A percentile compares a stretch with the other conserved stretches of the same genome.
Conservation (phyloP, 2,888 invertebrate species). For the Epirrhoe tristata region DNA sequence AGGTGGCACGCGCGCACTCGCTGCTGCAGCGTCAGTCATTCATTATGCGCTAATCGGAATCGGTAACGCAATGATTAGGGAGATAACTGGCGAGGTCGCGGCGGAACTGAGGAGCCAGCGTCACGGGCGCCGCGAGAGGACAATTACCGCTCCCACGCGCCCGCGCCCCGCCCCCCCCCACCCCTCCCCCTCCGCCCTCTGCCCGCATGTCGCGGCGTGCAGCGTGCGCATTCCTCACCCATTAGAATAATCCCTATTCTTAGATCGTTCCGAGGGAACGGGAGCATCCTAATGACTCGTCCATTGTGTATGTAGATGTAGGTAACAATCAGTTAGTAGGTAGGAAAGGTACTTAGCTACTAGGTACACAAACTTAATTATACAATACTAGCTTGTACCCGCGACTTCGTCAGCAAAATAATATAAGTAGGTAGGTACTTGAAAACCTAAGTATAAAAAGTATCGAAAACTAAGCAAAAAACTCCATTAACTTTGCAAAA, state of each 20-base stretch:
- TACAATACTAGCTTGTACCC: no score
- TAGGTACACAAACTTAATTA: no score
- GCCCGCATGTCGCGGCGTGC: conserved; percentile 28
- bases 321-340: not conserved
- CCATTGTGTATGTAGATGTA: conserved; percentile 10
- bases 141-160: conserved; percentile 16
- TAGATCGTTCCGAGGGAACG: conserved; percentile 15
- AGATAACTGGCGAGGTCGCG: conserved; percentile 12
- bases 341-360: no score
- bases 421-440: no score
- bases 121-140: not conserved
- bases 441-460: no score
- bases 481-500: no score
- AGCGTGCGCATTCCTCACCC: conserved; percentile 31
- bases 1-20: not conserved
- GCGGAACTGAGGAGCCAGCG: conserved; percentile 5
- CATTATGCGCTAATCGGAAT: conserved; percentile 8
- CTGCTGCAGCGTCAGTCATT: conserved; percentile 6
- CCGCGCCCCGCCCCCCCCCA: not conserved
- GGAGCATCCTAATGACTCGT: conserved; percentile 7
- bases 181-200: conserved; percentile 1
- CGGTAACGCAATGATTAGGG: conserved; percentile 7
- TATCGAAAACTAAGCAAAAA: no score
- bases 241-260: conserved; percentile 22
- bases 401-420: no score